phyloP scores from a whole-genome alignment of 2,113 vertebrate genomes.

The Stomatorhinus ivindoensis region DNA sequence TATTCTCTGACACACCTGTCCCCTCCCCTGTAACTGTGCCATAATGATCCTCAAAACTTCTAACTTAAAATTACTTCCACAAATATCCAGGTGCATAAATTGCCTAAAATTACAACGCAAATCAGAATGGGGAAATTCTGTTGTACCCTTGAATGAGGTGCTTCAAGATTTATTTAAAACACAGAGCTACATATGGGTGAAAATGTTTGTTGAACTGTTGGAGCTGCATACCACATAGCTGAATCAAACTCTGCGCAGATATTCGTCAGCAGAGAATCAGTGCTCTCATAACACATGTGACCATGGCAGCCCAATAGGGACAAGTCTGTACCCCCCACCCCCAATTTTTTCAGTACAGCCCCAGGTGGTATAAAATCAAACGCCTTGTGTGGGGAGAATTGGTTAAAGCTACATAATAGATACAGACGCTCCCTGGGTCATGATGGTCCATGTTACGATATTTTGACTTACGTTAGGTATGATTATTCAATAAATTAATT shows the following conservation, averaged over 20 bases:
- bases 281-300: neutral
- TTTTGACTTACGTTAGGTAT: no score
- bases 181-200: neutral
- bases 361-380: neutral
- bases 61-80: neutral
- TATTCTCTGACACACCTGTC: neutral
- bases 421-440: neutral
- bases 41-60: neutral
- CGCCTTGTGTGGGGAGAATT: neutral
- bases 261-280: neutral
- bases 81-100: neutral
- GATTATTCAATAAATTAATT: no score
- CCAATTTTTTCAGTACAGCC: neutral
- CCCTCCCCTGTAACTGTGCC: neutral
- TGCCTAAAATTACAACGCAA: neutral
- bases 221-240: neutral
- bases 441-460: no score
- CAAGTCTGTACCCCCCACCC: neutral
- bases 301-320: neutral
- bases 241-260: neutral
- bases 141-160: neutral
- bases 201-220: neutral
- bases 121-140: neutral
- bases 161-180: neutral
- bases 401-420: neutral